phyloP scores from a whole-genome alignment of 2,888 invertebrate species.

The Sesamia inferens region DNA sequence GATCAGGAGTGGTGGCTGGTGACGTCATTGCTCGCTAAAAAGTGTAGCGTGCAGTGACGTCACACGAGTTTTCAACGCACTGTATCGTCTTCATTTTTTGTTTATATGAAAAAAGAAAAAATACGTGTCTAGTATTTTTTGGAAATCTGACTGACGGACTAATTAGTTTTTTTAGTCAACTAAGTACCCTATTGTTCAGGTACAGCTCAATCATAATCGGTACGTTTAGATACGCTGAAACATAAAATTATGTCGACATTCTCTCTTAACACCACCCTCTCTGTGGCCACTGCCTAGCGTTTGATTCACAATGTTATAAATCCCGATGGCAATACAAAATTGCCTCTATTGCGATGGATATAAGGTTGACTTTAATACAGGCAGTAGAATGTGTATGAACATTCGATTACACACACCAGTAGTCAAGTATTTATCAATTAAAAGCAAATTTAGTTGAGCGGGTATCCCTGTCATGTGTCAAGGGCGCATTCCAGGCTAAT shows the following conservation, averaged over 20 bases:
- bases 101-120: no score
- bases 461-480: constrained; percentile 77
- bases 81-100: no score
- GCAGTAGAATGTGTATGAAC: constrained; percentile 77
- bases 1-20: no score
- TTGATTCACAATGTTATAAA: constrained; percentile 36
- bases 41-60: no score
- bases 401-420: constrained; percentile 86
- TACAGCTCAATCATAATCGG: neutral
- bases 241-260: constrained; percentile 69
- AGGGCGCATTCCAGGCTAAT: constrained; percentile 79
- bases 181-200: no score
- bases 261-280: constrained; percentile 64
- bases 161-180: no score
- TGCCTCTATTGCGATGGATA: neutral
- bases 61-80: no score
- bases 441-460: constrained; percentile 84
- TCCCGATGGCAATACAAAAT: constrained; percentile 42
- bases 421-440: constrained; percentile 90
- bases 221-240: constrained; percentile 28
- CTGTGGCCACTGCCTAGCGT: constrained; percentile 49
- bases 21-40: no score
- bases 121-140: no score
- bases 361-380: constrained; percentile 46
- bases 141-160: no score